A percentile compares a stretch with the other conserved stretches of the same genome.
phyloP scores from a whole-genome alignment of 2,888 invertebrate genomes.

The Urechis unicinctus region DNA sequence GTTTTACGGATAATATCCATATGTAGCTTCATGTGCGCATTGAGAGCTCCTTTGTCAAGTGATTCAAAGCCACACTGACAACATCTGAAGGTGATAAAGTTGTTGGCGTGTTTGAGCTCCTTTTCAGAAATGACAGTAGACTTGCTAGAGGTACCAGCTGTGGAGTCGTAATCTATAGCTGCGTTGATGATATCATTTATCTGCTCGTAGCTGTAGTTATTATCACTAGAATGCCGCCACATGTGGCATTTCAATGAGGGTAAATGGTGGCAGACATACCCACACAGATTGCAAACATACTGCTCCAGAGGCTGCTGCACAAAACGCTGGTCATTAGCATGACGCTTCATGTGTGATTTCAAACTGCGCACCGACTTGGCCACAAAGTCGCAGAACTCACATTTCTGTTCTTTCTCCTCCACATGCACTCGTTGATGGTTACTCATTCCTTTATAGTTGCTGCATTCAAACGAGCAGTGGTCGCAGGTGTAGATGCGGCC shows the following conservation, averaged over 20 bases:
- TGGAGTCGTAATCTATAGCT: slow-evolving; percentile 37
- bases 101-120: slow-evolving; percentile 20
- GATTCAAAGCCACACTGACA: slow-evolving; percentile 49
- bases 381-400: slow-evolving; percentile 43
- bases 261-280: slow-evolving; percentile 48
- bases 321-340: slow-evolving; percentile 45
- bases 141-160: neutral
- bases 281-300: slow-evolving; percentile 48
- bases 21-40: slow-evolving; percentile 43
- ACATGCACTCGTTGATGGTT: slow-evolving; percentile 23
- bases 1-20: slow-evolving; percentile 40
- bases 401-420: slow-evolving; percentile 26
- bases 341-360: slow-evolving; percentile 49
- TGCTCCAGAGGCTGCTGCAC: slow-evolving; percentile 48
- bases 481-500: slow-evolving; percentile 20
- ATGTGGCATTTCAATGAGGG: slow-evolving; percentile 49
- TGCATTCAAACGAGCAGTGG: slow-evolving; percentile 29
- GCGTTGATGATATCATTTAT: slow-evolving; percentile 47
- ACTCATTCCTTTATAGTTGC: slow-evolving; percentile 24
- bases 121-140: neutral
- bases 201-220: slow-evolving; percentile 44
- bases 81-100: slow-evolving; percentile 43
- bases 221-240: slow-evolving; percentile 48
- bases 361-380: slow-evolving; percentile 42
- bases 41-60: slow-evolving; percentile 38